phyloP scores from a whole-genome alignment of 2,888 invertebrate species.

The Ichneumoninae sp. region DNA sequence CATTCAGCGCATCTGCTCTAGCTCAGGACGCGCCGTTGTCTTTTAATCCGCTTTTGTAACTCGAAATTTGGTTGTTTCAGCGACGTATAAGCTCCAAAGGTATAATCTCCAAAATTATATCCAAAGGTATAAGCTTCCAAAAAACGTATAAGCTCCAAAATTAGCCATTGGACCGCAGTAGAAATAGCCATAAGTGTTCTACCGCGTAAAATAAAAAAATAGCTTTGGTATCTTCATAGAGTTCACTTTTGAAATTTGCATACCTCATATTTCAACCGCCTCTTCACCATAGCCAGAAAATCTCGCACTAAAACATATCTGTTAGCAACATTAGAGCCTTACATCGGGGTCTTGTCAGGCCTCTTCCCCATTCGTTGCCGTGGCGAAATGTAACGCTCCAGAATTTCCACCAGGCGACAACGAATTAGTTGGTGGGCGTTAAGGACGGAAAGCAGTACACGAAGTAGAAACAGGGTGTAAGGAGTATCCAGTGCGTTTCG shows the following conservation, averaged over 20 bases:
- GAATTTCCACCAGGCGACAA: not conserved
- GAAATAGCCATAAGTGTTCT: no score
- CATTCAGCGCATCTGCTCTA: not conserved
- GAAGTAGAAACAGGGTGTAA: not conserved
- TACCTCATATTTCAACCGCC: not conserved
- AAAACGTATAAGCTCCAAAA: no score
- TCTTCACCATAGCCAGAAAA: not conserved
- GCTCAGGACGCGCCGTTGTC: not conserved
- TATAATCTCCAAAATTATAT: no score
- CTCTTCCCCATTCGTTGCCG: not conserved
- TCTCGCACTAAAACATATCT: not conserved
- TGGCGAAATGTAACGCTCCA: not conserved
- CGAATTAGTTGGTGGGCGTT: slow-evolving; percentile 5
- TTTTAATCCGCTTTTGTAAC: no score
- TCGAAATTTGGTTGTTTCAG: not conserved
- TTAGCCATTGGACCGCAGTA: no score
- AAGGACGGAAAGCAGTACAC: slow-evolving; percentile 5
- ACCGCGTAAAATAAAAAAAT: no score
- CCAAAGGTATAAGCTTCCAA: no score
- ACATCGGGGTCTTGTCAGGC: not conserved
- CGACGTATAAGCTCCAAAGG: no score
- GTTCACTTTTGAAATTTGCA: no score
- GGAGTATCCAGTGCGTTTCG: not conserved
- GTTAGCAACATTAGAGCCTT: not conserved
- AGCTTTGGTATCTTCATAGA: no score